Evolutionary conservation across 2,888 invertebrate species (phyloP).

Genomic region (Xestia ashworthii): DNA sequence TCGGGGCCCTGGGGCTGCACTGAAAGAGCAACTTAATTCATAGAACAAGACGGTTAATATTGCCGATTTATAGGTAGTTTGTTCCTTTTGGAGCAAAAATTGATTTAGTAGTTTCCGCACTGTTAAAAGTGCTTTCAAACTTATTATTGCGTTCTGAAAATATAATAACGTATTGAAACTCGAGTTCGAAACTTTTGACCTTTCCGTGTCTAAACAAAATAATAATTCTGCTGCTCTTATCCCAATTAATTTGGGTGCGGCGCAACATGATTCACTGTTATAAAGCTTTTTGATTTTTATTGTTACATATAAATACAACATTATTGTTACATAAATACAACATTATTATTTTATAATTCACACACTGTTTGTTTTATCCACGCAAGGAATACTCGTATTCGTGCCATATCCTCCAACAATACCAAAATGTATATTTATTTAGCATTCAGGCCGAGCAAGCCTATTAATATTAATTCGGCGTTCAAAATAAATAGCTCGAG

Average conservation of each 20-base stretch:
- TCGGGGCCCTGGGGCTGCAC: slow-evolving; percentile 45
- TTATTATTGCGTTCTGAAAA: slow-evolving; percentile 1
- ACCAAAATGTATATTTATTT: slow-evolving; percentile 46
- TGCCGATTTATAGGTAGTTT: slow-evolving; percentile 46
- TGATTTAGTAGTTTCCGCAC: not conserved
- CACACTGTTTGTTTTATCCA: slow-evolving; percentile 23
- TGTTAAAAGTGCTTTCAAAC: not conserved
- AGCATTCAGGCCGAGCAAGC: slow-evolving; percentile 32
- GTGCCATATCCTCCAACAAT: slow-evolving; percentile 20
- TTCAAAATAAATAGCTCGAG: slow-evolving; percentile 51
- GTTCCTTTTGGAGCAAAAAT: not conserved
- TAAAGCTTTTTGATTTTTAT: not conserved
- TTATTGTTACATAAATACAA: slow-evolving; percentile 18
- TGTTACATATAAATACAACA: slow-evolving; percentile 22
- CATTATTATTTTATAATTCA: slow-evolving; percentile 31
- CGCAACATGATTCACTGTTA: not conserved
- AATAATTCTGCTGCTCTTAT: not conserved
- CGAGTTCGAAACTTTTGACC: not conserved
- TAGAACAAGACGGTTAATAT: slow-evolving; percentile 46
- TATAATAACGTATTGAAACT: not conserved
- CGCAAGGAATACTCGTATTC: slow-evolving; percentile 16
- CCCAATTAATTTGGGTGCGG: not conserved
- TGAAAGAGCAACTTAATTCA: slow-evolving; percentile 32
- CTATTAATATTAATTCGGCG: slow-evolving; percentile 44
- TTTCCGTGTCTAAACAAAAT: not conserved